A percentile compares a stretch with the other conserved stretches of the same genome.
Conservation (phyloP, 2,888 invertebrate genomes). For the Tanytarsus gracilentus region DNA sequence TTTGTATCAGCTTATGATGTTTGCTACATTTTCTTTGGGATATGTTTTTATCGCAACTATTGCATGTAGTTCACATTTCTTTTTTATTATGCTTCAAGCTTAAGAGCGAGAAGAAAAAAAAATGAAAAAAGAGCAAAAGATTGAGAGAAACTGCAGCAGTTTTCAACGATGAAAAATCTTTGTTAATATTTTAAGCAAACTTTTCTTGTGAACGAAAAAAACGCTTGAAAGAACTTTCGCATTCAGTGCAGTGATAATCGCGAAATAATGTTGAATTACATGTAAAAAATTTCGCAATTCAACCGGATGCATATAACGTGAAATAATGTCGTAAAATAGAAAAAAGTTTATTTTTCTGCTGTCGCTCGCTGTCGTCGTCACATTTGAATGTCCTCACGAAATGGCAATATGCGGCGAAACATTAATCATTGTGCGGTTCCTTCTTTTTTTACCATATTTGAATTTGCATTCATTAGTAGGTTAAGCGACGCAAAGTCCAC, state of each 20-base stretch:
- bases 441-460: neutral
- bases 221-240: neutral
- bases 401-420: slow-evolving; percentile 21
- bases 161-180: slow-evolving; percentile 1
- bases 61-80: no score
- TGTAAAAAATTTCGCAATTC: neutral
- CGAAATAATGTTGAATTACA: slow-evolving; percentile 19
- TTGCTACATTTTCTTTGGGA: no score
- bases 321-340: slow-evolving; percentile 10
- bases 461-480: slow-evolving; percentile 26
- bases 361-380: neutral
- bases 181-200: slow-evolving; percentile 26
- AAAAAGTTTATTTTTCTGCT: neutral
- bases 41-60: no score
- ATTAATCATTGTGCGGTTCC: slow-evolving; percentile 23
- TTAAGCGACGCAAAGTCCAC: slow-evolving; percentile 10
- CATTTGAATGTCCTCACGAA: slow-evolving; percentile 22
- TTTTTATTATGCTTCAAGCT: no score
- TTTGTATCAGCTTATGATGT: no score
- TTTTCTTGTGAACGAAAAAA: neutral
- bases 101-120: no score
- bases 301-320: slow-evolving; percentile 22
- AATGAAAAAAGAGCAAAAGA: no score
- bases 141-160: no score
- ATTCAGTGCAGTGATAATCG: slow-evolving; percentile 1